These are phyloP conservation scores for Andrena haemorrhoa DNA, from an alignment of 2,888 invertebrate species.

Conservation along the genomic window DNA sequence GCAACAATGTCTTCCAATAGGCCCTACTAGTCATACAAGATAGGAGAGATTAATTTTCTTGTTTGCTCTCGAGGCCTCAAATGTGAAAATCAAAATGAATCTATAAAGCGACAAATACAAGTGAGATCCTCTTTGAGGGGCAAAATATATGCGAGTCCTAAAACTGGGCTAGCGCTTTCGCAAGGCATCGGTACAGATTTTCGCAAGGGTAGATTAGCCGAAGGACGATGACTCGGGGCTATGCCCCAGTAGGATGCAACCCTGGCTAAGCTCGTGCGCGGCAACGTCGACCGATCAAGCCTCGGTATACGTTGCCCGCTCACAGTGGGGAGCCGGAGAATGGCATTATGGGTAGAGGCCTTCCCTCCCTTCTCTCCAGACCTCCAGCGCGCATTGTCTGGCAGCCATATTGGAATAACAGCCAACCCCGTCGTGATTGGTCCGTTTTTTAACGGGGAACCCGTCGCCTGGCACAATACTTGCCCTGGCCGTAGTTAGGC, in stretches of 20 bases:
- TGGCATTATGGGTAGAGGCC: slow-evolving; percentile 83
- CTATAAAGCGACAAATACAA: neutral
- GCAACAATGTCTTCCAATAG: too few species aligned
- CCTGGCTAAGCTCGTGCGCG: slow-evolving; percentile 69
- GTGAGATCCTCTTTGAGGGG: neutral
- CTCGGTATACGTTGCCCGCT: slow-evolving; percentile 70
- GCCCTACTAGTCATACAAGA: too few species aligned
- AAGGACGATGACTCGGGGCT: slow-evolving; percentile 62
- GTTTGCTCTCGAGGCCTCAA: too few species aligned
- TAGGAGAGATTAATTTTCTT: too few species aligned
- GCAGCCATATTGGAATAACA: slow-evolving; percentile 83
- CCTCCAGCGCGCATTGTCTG: slow-evolving; percentile 81
- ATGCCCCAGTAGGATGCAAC: slow-evolving; percentile 72
- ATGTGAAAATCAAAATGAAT: neutral
- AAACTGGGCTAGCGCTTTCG: neutral
- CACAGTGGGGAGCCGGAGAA: slow-evolving; percentile 83
- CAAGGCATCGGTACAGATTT: slow-evolving; percentile 29
- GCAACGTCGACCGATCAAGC: slow-evolving; percentile 70
- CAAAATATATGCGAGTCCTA: neutral
- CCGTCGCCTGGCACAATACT: slow-evolving; percentile 71
- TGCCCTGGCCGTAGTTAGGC: slow-evolving; percentile 76
- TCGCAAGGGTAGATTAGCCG: slow-evolving; percentile 46
- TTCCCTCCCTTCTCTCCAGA: slow-evolving; percentile 72
- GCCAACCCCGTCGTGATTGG: slow-evolving; percentile 82
- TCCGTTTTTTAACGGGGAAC: slow-evolving; percentile 80